Evolutionary conservation across 2,113 vertebrate genomes (phyloP).

Genomic region (Morone saxatilis): DNA sequence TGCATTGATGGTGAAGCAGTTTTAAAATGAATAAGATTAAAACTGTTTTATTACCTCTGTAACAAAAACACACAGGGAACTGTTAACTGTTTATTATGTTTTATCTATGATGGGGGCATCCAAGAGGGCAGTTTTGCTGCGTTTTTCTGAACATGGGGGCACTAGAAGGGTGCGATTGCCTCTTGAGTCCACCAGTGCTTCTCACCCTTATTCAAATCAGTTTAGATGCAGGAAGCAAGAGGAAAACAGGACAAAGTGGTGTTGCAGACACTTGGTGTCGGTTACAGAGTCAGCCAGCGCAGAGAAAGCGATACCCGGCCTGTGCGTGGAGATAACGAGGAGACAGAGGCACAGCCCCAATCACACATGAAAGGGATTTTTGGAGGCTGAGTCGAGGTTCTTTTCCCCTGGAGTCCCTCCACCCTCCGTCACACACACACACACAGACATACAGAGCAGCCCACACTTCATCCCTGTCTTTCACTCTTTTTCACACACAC

Average conservation of each 20-base stretch:
- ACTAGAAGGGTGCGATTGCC: no score
- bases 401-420: conserved; percentile 59
- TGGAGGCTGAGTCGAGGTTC: conserved; percentile 60
- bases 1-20: no score
- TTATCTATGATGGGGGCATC: no score
- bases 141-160: no score
- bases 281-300: conserved; percentile 41
- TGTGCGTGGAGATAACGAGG: conserved; percentile 67
- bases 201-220: conserved; percentile 19
- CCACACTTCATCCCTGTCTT: conserved; percentile 40
- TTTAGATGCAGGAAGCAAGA: background rate
- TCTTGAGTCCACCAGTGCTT: background rate
- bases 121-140: no score
- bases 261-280: conserved; percentile 41
- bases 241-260: conserved; percentile 50
- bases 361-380: conserved; percentile 75
- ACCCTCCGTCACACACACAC: conserved; percentile 26
- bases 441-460: background rate
- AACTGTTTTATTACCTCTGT: background rate
- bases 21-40: background rate
- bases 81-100: background rate
- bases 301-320: conserved; percentile 62
- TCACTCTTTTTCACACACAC: conserved; percentile 33
- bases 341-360: conserved; percentile 60
- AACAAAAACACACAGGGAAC: background rate